Conservation (phyloP, 2,888 invertebrate species). For the Adineta ricciae region DNA sequence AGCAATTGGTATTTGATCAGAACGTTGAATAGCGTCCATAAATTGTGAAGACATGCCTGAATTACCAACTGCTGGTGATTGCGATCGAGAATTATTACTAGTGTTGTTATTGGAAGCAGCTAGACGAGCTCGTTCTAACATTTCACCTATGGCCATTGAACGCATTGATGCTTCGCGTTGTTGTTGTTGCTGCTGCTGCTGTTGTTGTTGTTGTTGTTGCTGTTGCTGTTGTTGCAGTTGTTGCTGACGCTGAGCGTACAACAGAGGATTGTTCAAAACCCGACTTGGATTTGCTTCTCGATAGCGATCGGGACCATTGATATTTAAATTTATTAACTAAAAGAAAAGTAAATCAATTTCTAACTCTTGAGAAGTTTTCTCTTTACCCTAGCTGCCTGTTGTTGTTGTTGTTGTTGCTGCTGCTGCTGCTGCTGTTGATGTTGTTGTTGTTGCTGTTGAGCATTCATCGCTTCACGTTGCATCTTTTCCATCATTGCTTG, state of each 20-base stretch:
- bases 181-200: not conserved
- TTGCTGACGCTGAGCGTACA: not conserved
- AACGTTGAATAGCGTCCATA: conserved; percentile 16
- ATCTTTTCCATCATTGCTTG: conserved; percentile 12
- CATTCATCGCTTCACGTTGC: not conserved
- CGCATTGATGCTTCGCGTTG: not conserved
- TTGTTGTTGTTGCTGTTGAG: not conserved
- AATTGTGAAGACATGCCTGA: not conserved
- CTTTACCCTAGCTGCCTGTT: conserved; percentile 6
- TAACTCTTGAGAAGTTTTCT: no score
- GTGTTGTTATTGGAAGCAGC: not conserved
- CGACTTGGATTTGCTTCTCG: not conserved
- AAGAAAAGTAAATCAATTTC: not conserved
- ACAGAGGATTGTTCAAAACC: not conserved
- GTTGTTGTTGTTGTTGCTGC: not conserved
- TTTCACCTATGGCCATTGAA: not conserved
- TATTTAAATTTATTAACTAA: not conserved
- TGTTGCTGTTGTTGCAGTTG: not conserved
- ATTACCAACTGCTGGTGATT: not conserved
- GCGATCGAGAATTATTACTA: not conserved
- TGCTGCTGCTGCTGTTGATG: not conserved
- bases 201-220: not conserved
- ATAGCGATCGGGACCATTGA: not conserved
- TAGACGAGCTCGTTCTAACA: not conserved
- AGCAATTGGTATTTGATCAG: not conserved